phyloP scores from a whole-genome alignment of 2,113 vertebrate species.

The Todiramphus saurophagus region DNA sequence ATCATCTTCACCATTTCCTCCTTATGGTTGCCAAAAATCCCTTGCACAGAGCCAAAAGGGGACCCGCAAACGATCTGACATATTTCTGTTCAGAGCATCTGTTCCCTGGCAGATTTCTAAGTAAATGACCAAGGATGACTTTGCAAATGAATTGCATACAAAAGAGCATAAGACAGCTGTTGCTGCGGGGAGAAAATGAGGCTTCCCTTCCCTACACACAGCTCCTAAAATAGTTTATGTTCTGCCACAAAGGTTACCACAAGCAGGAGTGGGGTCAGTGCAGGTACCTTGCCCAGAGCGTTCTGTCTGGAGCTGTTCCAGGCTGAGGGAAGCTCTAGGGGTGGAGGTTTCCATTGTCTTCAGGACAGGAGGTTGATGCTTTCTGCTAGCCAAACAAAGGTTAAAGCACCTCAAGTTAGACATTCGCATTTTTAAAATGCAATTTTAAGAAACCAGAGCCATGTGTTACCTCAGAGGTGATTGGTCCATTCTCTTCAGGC shows the following conservation, averaged over 20 bases:
- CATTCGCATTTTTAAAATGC: not conserved
- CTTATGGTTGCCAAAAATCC: not conserved
- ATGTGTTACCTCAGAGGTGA: rapidly evolving
- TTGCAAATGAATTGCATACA: not conserved
- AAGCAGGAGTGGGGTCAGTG: not conserved
- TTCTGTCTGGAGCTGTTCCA: not conserved
- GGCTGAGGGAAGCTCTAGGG: not conserved
- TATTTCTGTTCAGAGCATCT: not conserved
- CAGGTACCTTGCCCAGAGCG: not conserved
- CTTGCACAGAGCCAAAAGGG: not conserved
- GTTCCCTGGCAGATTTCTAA: not conserved
- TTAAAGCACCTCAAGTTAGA: not conserved
- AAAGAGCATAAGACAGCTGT: not conserved
- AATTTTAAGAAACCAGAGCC: not conserved
- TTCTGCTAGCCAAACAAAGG: not conserved
- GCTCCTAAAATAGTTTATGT: not conserved
- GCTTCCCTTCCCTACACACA: not conserved
- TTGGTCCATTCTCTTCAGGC: not conserved
- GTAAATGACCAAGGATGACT: not conserved
- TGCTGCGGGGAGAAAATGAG: not conserved
- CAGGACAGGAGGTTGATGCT: not conserved
- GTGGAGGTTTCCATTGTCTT: not conserved
- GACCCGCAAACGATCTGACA: rapidly evolving
- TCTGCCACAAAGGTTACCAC: not conserved
- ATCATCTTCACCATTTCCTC: not conserved